Conservation (phyloP, 2,797 vertebrate genomes). For the Oryzias dopingdopingensis region DNA sequence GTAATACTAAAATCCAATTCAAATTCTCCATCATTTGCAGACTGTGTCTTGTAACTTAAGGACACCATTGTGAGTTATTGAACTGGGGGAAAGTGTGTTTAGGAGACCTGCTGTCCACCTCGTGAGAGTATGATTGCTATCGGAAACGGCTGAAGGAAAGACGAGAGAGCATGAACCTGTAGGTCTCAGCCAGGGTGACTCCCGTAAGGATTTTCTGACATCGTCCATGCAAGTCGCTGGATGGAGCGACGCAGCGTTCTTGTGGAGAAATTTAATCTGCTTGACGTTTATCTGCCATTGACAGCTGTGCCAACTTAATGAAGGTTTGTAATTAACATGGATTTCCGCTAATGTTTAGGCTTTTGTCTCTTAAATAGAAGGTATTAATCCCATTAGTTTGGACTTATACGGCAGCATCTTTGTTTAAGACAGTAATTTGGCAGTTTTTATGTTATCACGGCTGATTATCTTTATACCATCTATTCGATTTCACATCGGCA, state of each 20-base stretch:
- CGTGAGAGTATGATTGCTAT: conserved; percentile 34
- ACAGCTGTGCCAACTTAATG: conserved; percentile 86
- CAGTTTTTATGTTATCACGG: conserved; percentile 9
- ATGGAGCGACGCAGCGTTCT: conserved; percentile 56
- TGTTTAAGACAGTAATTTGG: conserved; percentile 21
- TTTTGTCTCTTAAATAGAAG: conserved; percentile 83
- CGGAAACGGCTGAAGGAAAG: conserved; percentile 25
- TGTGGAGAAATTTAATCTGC: conserved; percentile 71
- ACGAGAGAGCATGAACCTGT: conserved; percentile 13
- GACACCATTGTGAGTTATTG: conserved; percentile 19
- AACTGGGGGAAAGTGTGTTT: conserved; percentile 23
- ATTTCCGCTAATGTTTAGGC: conserved; percentile 82
- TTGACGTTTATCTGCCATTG: conserved; percentile 82
- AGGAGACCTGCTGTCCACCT: conserved; percentile 26
- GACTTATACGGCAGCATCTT: conserved; percentile 48
- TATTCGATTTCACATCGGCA: conserved; percentile 16
- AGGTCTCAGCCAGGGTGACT: conserved; percentile 50
- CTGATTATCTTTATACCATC: background rate
- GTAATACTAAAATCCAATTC: conserved; percentile 23
- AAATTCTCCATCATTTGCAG: conserved; percentile 19
- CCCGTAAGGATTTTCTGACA: conserved; percentile 65
- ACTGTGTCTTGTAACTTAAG: conserved; percentile 16
- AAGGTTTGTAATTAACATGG: conserved; percentile 84
- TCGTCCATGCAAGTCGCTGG: conserved; percentile 50
- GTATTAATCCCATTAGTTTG: conserved; percentile 80